Percentiles rank a stretch among this genome's conserved stretches.
Conservation (phyloP, 2,797 vertebrate genomes). For the Pipistrellus pipistrellus region DNA sequence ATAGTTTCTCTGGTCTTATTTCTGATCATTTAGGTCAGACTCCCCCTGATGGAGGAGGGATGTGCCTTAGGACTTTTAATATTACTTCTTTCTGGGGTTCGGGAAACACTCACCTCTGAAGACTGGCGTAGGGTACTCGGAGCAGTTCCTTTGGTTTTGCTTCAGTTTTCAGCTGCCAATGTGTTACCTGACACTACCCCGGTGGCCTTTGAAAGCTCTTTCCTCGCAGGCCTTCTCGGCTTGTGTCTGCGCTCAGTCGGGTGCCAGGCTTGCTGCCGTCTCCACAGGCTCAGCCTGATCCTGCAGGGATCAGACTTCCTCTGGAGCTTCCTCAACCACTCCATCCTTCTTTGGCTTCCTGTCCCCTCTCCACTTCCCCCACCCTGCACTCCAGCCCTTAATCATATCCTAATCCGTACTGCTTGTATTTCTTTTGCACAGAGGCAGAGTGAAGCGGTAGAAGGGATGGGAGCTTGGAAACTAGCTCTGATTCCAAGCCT, state of each 20-base stretch:
- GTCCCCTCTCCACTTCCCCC: not conserved
- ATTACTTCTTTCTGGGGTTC: not conserved
- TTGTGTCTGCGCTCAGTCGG: not conserved
- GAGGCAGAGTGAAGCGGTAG: not conserved
- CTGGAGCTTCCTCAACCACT: not conserved
- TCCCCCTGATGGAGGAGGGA: not conserved
- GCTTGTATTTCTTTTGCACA: not conserved
- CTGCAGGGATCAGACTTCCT: not conserved
- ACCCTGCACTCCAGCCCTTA: not conserved
- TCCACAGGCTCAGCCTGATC: not conserved
- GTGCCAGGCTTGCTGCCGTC: not conserved
- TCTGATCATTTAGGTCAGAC: not conserved
- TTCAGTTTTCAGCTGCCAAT: not conserved
- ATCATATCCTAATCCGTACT: not conserved
- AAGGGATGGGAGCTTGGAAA: not conserved
- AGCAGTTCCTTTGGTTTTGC: slow-evolving; percentile 31
- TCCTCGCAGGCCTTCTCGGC: not conserved
- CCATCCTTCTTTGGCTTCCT: not conserved
- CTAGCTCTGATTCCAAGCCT: not conserved
- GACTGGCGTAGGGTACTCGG: not conserved
- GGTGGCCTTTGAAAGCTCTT: not conserved
- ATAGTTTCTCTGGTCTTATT: not conserved
- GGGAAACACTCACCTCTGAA: not conserved
- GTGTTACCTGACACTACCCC: not conserved
- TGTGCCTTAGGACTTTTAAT: not conserved